Percentiles rank a stretch among this genome's conserved stretches.
Conservation (phyloP, 2,113 vertebrate species). For the Ancistrus triradiatus region DNA sequence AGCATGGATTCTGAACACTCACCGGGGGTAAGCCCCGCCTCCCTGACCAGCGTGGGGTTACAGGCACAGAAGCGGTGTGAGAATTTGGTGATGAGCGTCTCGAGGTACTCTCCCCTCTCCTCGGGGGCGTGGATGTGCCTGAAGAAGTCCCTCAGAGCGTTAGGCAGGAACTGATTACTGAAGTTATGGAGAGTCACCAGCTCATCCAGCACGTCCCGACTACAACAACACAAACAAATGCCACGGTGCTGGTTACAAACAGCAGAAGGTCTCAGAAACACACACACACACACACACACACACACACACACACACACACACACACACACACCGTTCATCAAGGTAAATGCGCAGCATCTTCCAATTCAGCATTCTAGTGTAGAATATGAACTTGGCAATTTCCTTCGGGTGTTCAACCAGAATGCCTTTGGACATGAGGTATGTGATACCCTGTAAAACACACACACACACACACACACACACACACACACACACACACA, state of each 20-base stretch:
- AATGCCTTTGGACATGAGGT: conserved; percentile 96
- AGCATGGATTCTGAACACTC: conserved; percentile 87
- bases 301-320: too few species aligned
- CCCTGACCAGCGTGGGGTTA: conserved; percentile 86
- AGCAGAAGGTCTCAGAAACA: background rate
- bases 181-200: conserved; percentile 97
- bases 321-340: conserved; percentile 83
- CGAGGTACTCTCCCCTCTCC: conserved; percentile 95
- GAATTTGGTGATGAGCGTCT: conserved; percentile 98
- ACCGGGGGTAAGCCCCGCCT: conserved; percentile 96
- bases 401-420: conserved; percentile 89
- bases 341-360: conserved; percentile 97
- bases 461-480: conserved; percentile 12
- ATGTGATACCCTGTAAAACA: conserved; percentile 83
- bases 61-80: conserved; percentile 96
- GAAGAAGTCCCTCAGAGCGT: conserved; percentile 96
- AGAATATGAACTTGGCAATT: conserved; percentile 98
- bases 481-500: conserved; percentile 4
- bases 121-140: conserved; percentile 96
- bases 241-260: background rate
- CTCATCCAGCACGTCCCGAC: conserved; percentile 95
- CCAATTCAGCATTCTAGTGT: conserved; percentile 95
- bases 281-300: too few species aligned
- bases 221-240: conserved; percentile 45
- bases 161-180: conserved; percentile 97